Conservation (phyloP, 2,888 invertebrate species). For the Zygaena filipendulae region DNA sequence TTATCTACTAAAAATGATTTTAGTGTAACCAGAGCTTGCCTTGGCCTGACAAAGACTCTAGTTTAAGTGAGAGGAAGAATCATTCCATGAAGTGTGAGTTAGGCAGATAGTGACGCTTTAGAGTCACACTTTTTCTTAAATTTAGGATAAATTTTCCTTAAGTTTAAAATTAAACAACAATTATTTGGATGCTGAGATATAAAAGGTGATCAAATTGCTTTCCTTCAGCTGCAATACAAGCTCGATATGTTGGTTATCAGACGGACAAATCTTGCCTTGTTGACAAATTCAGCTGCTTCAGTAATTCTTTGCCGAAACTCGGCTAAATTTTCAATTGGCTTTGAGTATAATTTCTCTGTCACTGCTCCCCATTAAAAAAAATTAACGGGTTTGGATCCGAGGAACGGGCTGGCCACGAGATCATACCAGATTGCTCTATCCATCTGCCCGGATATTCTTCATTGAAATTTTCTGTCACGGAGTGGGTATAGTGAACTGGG, state of each 20-base stretch:
- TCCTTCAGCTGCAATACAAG: conserved; percentile 7
- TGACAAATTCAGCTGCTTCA: conserved; percentile 3
- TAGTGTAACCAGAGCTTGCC: no score
- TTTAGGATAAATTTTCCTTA: no score
- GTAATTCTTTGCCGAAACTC: conserved; percentile 7
- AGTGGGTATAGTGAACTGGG: conserved; percentile 10
- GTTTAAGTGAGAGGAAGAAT: no score
- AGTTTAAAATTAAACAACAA: no score
- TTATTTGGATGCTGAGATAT: no score
- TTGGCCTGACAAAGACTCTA: no score
- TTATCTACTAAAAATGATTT: no score
- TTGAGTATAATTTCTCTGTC: conserved; percentile 7
- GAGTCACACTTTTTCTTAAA: no score
- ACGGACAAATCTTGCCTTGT: conserved; percentile 4
- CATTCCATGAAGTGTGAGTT: no score
- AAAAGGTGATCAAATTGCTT: conserved; percentile 8
- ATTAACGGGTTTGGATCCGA: conserved; percentile 9
- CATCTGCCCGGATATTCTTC: conserved; percentile 7
- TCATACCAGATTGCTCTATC: conserved; percentile 9
- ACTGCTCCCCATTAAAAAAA: conserved; percentile 8
- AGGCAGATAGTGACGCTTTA: no score
- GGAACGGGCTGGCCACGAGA: conserved; percentile 10
- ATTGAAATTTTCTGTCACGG: conserved; percentile 7
- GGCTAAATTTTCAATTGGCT: conserved; percentile 6
- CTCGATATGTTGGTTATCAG: conserved; percentile 5